Evolutionary conservation across 2,888 invertebrate species (phyloP), one percentile per base, ranked within the genome.

Genomic region (Parochlus steinenii): DNA sequence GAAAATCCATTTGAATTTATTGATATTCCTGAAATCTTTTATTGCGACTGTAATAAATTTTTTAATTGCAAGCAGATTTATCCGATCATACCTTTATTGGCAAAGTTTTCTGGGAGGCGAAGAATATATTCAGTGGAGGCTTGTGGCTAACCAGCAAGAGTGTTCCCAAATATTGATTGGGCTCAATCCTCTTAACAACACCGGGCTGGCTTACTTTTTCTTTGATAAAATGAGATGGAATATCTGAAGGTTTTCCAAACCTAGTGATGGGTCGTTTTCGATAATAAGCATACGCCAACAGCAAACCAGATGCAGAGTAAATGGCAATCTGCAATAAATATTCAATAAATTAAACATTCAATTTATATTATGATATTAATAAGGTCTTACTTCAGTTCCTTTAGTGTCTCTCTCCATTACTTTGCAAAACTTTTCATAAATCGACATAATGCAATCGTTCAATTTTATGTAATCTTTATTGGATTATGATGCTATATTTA

Each of bases 261-360:
- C 68, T 72, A 52, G 69, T 65, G 50, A 73, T 63, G 49, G 72
- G 71, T 48, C 69, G 63, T 41, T 70, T 64, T 55, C 61, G 68
- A 47, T 67, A 62, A 45, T 70, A 54, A 11, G 71, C 67, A 42
- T 63, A 48, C 31, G 65, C 59, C 37, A 72, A 52, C 10, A 69
- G 65, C 35, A 64, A 56, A 34, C 68, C 61, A 19, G 69, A 67
- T 35, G 71, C 51, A 37, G 68, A 65, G 48, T 71, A 72, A 27
- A 69, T 64, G 32, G 65, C 59, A 49, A 68, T 61, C 68, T 71
- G 58, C 45, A 63, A 63, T n/a, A n/a, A n/a, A n/a, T n/a, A n/a
- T n/a, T n/a, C n/a, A n/a, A n/a, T n/a, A n/a, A 5, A 11, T 24
- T 24, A 11, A 4, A 5, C 4, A 24, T 6, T 24, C 10, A 12